A percentile compares a stretch with the other conserved stretches of the same genome.
Evolutionary conservation across 2,888 invertebrate species (phyloP).

Genomic region (Drosophila gaucha): DNA sequence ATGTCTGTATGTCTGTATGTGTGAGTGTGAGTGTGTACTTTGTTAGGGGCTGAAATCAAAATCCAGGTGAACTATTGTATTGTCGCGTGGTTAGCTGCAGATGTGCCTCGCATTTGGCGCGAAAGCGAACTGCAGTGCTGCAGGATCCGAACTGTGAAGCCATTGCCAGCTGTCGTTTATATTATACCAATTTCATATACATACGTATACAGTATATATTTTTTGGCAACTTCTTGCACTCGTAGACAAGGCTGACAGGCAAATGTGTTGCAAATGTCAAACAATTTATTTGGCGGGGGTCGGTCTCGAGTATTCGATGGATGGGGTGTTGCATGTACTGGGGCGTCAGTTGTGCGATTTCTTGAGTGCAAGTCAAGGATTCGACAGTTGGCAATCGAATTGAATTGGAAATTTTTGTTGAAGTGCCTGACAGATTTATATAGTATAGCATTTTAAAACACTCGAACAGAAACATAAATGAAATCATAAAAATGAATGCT

Average conservation of each 20-base stretch:
- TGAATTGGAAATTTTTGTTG: slow-evolving; percentile 22
- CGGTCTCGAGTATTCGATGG: too few relatives aligned
- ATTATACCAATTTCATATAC: slow-evolving; percentile 2
- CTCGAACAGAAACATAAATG: slow-evolving; percentile 17
- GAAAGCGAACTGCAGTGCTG: slow-evolving; percentile 48
- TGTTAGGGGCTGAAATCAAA: slow-evolving; percentile 68
- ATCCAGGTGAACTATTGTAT: slow-evolving; percentile 81
- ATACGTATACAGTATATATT: slow-evolving; percentile 11
- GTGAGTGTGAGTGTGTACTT: slow-evolving; percentile 12
- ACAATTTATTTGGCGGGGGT: not conserved
- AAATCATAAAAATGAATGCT: slow-evolving; percentile 78
- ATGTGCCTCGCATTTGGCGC: slow-evolving; percentile 73
- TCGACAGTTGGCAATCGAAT: slow-evolving; percentile 70
- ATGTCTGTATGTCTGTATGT: slow-evolving; percentile 6
- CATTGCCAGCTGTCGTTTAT: slow-evolving; percentile 66
- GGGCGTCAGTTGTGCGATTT: slow-evolving; percentile 57
- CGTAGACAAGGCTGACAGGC: slow-evolving; percentile 57
- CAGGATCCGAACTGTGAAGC: slow-evolving; percentile 23
- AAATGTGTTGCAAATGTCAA: slow-evolving; percentile 52
- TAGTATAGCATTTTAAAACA: not conserved
- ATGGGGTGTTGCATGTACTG: slow-evolving; percentile 56
- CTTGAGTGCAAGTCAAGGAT: slow-evolving; percentile 72
- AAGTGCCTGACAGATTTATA: slow-evolving; percentile 32
- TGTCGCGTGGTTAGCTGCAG: slow-evolving; percentile 66
- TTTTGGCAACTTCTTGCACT: slow-evolving; percentile 67